These are phyloP conservation scores for Cyaniris semiargus DNA, from an alignment of 2,888 invertebrate genomes.

Conservation along the genomic window DNA sequence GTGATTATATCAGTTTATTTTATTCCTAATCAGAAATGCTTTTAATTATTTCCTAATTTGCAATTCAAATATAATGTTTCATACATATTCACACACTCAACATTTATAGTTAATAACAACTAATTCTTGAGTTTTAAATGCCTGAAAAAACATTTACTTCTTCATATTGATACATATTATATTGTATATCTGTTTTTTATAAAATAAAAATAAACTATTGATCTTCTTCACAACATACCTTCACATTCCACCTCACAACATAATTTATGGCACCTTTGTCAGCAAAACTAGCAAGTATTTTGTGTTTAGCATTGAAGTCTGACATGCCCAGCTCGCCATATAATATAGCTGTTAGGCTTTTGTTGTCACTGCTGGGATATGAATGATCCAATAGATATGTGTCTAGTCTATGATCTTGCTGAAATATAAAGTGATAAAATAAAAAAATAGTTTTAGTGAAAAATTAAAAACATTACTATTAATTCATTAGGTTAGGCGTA, in stretches of 20 bases:
- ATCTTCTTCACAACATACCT: conserved; percentile 70
- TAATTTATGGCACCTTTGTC: conserved; percentile 88
- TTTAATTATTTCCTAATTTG: not conserved
- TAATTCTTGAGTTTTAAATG: not conserved
- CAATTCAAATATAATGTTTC: not conserved
- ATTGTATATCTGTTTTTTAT: too few species aligned
- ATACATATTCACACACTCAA: not conserved
- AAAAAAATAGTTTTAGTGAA: too few species aligned
- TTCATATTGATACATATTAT: not conserved
- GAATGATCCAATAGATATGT: conserved; percentile 91
- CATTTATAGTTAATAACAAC: not conserved
- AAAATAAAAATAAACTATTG: too few species aligned
- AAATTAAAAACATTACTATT: not conserved
- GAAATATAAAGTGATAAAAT: conserved; percentile 40
- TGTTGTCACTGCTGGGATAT: conserved; percentile 88
- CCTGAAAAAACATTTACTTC: not conserved
- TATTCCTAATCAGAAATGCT: not conserved
- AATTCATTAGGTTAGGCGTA: too few species aligned
- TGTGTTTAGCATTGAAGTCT: conserved; percentile 88
- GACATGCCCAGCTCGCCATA: conserved; percentile 94
- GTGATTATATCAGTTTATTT: not conserved
- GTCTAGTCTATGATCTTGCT: conserved; percentile 73
- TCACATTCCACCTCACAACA: conserved; percentile 92
- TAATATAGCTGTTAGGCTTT: conserved; percentile 86
- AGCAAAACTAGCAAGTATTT: conserved; percentile 84